Evolutionary conservation across 2,797 vertebrate species (phyloP).

Genomic region (Leptatherina wallacei): DNA sequence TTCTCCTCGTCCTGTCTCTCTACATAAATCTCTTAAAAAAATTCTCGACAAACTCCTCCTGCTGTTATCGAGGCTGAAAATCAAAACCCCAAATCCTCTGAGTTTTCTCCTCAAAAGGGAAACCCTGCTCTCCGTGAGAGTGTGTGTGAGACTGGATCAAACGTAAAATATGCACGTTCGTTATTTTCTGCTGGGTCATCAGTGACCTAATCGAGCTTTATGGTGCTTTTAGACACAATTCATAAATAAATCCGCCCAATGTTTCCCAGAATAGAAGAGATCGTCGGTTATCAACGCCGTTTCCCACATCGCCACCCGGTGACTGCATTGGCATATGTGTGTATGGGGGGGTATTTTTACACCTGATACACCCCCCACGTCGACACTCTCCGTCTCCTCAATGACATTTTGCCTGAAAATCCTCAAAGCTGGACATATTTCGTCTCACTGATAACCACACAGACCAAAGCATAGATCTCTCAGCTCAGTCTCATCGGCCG

Average conservation of each 20-base stretch:
- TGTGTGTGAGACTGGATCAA: not conserved
- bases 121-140: constrained; percentile 10
- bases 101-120: not conserved
- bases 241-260: not conserved
- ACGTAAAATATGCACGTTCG: not conserved
- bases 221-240: not conserved
- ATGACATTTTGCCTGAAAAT: constrained; percentile 1
- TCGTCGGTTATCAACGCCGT: constrained; percentile 33
- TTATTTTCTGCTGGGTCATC: not conserved
- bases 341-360: constrained; percentile 9
- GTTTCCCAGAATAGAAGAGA: not conserved
- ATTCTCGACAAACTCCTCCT: not conserved
- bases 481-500: constrained; percentile 39
- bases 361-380: constrained; percentile 24
- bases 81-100: not conserved
- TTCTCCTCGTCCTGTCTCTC: constrained; percentile 11
- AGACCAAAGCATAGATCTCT: constrained; percentile 5
- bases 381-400: not conserved
- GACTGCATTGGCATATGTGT: constrained; percentile 11
- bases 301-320: constrained; percentile 33
- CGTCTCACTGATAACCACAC: not conserved
- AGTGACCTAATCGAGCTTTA: not conserved
- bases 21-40: not conserved
- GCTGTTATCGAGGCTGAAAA: not conserved
- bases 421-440: not conserved